Evolutionary conservation across 2,888 invertebrate genomes (phyloP), one percentile per base, ranked within the genome.

Genomic region (Synanthedon tipuliformis): DNA sequence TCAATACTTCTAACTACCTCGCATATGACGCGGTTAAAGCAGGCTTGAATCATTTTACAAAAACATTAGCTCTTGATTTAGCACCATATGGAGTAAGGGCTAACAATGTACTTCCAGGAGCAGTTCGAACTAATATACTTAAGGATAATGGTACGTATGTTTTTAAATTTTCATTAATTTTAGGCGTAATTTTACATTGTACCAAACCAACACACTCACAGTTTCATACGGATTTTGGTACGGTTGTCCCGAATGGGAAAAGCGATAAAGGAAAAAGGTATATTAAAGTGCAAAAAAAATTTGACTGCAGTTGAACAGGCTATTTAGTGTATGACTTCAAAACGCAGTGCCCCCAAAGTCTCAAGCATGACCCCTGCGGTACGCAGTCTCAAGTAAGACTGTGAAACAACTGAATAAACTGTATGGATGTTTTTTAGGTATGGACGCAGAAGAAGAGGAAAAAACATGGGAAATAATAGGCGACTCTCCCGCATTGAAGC

Each of bases 31-130:
- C 93, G 85, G 90, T 92, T 23, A 94, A 94, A 77, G 84, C 92
- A 34, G 92, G 92, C 13, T 64, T 94, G 15, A 92, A 93, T 73
- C 93, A 94, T 68, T 89, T 95, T 59, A 94, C 94, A 2, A 82
- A 89, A 63, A 92, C 92, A 68, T 78, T 89, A n/a, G 94, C 94
- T 18, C 69, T 93, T 51, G 93, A 91, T 57, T 68, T 91, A 50
- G 90, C 89, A 55, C 56, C 72, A 0, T 80, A 88, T 65, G 83
- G 73, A 45, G 90, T 93, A 1, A 78, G 93, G 54, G 92, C 92
- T 0, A 94, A 94, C 71, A 84, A 89, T 50, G 91, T 94, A 3
- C 90, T 90, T 64, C 94, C 94, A 18, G 94, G 94, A 45, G 90
- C 92, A 1, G 88, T 91, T 3, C 92, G 61, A 51, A 73, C 73